Percentiles rank a stretch among this genome's conserved stretches.
Conservation (phyloP, 2,797 vertebrate species). For the Odontamblyopus lacepedii region DNA sequence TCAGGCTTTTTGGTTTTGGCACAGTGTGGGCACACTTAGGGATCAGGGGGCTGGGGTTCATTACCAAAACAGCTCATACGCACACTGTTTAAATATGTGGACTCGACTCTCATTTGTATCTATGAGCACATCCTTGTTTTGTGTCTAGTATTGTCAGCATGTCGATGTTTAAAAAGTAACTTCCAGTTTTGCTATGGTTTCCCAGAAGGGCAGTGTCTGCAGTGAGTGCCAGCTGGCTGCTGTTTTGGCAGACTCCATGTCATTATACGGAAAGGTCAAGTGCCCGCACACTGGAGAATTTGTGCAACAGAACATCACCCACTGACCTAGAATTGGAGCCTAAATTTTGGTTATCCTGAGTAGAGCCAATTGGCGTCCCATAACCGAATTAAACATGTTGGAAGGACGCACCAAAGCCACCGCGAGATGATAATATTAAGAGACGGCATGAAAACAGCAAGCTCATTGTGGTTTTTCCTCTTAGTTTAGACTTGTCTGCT, state of each 20-base stretch:
- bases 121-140: constrained; percentile 8
- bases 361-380: constrained; percentile 52
- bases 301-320: constrained; percentile 58
- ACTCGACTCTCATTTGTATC: constrained; percentile 6
- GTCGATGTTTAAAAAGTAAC: constrained; percentile 31
- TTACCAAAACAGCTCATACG: constrained; percentile 14
- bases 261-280: constrained; percentile 68
- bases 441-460: constrained; percentile 61
- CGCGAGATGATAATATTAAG: constrained; percentile 62
- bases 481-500: constrained; percentile 61
- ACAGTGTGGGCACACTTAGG: background rate
- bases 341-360: constrained; percentile 56
- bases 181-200: constrained; percentile 48
- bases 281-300: constrained; percentile 49
- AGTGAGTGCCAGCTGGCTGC: constrained; percentile 58
- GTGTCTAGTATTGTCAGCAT: constrained; percentile 1
- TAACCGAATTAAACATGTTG: constrained; percentile 48
- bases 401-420: constrained; percentile 51
- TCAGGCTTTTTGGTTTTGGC: constrained; percentile 25
- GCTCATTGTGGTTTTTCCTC: constrained; percentile 64
- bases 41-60: constrained; percentile 1
- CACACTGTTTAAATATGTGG: constrained; percentile 3
- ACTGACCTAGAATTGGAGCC: constrained; percentile 69
- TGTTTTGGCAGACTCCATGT: constrained; percentile 44
- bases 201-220: constrained; percentile 60